Conservation (phyloP, 2,888 invertebrate genomes). For the Piscicola geometra region DNA sequence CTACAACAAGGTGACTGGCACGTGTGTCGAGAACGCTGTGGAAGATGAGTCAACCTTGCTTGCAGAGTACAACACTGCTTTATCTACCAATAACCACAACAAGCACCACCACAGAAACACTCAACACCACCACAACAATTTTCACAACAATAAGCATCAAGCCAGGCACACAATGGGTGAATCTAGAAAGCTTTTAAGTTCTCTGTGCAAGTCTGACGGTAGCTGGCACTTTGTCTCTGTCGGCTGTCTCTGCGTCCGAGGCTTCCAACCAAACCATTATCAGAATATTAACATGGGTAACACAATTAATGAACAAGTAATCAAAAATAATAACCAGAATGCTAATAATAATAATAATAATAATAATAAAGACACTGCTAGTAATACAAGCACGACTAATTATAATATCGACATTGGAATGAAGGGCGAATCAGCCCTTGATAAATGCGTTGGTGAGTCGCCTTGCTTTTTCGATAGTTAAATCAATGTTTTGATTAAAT, state of each 20-base stretch:
- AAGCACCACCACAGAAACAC: neutral
- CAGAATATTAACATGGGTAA: neutral
- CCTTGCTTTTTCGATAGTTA: too few species aligned
- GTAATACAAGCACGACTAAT: too few species aligned
- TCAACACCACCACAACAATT: too few species aligned
- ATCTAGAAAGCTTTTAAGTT: constrained; percentile 39
- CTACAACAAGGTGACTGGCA: constrained; percentile 80
- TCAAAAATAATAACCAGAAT: too few species aligned
- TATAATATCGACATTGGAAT: too few species aligned
- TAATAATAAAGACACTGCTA: too few species aligned
- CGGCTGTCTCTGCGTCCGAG: constrained; percentile 86
- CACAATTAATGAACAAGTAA: too few species aligned
- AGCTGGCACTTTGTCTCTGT: constrained; percentile 89
- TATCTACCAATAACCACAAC: neutral
- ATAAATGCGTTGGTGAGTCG: constrained; percentile 12
- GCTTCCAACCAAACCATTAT: constrained; percentile 69
- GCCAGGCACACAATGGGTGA: neutral
- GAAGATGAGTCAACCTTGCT: constrained; percentile 43
- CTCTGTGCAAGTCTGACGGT: constrained; percentile 81
- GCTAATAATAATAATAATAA: too few species aligned
- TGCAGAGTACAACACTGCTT: constrained; percentile 7
- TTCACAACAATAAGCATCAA: neutral
- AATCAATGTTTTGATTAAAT: too few species aligned
- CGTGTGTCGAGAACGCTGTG: constrained; percentile 85
- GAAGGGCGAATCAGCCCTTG: neutral